These are phyloP conservation scores for Hirundichthys speculiger DNA, from an alignment of 2,113 vertebrate genomes.

Conservation along the genomic window DNA sequence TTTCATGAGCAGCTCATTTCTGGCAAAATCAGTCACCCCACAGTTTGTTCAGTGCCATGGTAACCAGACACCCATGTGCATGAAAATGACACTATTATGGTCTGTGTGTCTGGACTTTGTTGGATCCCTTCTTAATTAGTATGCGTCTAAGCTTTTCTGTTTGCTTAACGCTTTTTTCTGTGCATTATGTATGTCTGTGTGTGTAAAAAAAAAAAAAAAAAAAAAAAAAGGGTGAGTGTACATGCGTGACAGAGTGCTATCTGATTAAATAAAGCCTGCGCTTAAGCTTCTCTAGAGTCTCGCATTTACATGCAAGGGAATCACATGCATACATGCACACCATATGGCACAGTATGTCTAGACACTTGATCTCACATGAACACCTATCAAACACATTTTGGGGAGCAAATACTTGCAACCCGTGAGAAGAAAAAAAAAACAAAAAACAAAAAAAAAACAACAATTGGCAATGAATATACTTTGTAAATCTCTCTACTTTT, in stretches of 20 bases:
- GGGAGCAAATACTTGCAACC: constrained; percentile 13
- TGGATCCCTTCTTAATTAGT: constrained; percentile 72
- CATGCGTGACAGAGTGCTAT: constrained; percentile 41
- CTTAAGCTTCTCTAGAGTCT: constrained; percentile 68
- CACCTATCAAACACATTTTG: constrained; percentile 36
- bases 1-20: constrained; percentile 24
- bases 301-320: constrained; percentile 75
- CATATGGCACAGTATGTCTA: constrained; percentile 69
- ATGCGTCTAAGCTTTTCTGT: constrained; percentile 55
- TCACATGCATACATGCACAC: constrained; percentile 41
- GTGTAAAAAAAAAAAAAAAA: constrained; percentile 6
- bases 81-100: constrained; percentile 74
- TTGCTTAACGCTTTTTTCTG: constrained; percentile 63
- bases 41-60: constrained; percentile 60
- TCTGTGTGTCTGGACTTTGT: constrained; percentile 64
- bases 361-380: constrained; percentile 37
- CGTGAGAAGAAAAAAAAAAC: constrained; percentile 19
- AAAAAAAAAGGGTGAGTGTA: constrained; percentile 11
- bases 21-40: constrained; percentile 37
- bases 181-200: constrained; percentile 45
- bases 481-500: constrained; percentile 7
- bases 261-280: constrained; percentile 61
- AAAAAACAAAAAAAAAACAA: not conserved
- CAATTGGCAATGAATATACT: not conserved
- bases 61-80: constrained; percentile 71